These are phyloP conservation scores for Drosophila arawakana DNA, from an alignment of 1,140 invertebrate genomes.

Conservation along the genomic window DNA sequence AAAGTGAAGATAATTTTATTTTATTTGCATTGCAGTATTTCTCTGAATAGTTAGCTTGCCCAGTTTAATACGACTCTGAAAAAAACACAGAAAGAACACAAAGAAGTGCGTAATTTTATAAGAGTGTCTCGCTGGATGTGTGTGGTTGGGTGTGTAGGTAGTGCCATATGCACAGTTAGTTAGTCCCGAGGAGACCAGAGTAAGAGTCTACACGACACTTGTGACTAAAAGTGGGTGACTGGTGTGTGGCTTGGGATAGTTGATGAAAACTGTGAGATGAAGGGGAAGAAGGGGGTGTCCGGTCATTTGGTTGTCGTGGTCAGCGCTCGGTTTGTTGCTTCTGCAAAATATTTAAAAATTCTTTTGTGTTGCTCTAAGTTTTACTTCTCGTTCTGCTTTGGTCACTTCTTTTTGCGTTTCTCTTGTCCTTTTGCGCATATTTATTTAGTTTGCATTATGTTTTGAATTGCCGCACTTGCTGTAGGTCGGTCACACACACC, in stretches of 20 bases:
- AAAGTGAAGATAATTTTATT: no score
- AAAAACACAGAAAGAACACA: neutral
- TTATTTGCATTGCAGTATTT: no score
- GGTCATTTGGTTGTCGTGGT: conserved; percentile 53
- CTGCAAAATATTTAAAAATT: conserved; percentile 78
- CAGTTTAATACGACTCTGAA: neutral
- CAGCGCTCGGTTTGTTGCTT: conserved; percentile 55
- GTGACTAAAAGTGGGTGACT: neutral
- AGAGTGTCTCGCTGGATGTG: neutral
- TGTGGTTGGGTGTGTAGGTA: neutral
- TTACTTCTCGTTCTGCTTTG: neutral
- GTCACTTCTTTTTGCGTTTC: conserved; percentile 8
- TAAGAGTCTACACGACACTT: neutral
- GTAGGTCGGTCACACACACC: conserved; percentile 42
- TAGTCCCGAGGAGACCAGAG: conserved; percentile 16
- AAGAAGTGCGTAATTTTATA: neutral
- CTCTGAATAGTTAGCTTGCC: no score
- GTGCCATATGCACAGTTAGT: conserved; percentile 57
- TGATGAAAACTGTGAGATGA: conserved; percentile 1
- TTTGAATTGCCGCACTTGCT: conserved; percentile 74
- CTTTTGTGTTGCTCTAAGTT: conserved; percentile 61
- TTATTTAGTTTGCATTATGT: conserved; percentile 83
- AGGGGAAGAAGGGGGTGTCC: conserved; percentile 1
- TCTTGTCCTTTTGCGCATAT: conserved; percentile 61
- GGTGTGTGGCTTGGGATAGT: neutral